Percentiles rank a stretch among this genome's conserved stretches.
These are phyloP conservation scores for Himalopsyche tibetana DNA, from an alignment of 2,888 invertebrate genomes.

Conservation along the genomic window DNA sequence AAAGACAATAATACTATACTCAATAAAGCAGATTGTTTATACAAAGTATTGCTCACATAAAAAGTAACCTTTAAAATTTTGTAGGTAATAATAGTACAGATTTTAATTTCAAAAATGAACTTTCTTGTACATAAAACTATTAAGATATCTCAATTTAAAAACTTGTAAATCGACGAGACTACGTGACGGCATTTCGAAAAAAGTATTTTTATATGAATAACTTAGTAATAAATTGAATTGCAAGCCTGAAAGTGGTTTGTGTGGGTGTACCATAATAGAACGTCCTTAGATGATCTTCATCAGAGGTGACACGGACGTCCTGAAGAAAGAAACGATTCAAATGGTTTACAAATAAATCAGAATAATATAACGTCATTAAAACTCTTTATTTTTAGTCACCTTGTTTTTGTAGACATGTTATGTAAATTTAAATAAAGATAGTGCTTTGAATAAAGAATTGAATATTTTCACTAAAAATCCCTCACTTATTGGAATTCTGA, in stretches of 20 bases:
- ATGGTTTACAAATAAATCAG: conserved; percentile 5
- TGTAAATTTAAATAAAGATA: not conserved
- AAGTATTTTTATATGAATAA: conserved; percentile 1
- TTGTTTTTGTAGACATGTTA: conserved; percentile 3
- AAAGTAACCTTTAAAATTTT: too few species aligned
- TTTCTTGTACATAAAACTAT: too few species aligned
- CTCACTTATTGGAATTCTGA: too few species aligned
- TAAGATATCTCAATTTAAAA: too few species aligned
- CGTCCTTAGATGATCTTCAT: conserved; percentile 46
- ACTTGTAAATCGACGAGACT: too few species aligned
- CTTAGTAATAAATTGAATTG: not conserved
- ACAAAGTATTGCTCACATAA: too few species aligned
- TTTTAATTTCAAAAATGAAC: too few species aligned
- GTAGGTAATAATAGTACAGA: too few species aligned
- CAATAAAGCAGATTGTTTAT: too few species aligned
- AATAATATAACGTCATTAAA: not conserved
- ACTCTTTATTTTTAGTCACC: not conserved
- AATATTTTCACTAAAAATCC: too few species aligned
- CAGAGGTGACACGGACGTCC: conserved; percentile 50
- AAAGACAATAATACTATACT: too few species aligned
- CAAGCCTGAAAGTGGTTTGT: conserved; percentile 32
- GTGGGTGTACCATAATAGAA: conserved; percentile 44
- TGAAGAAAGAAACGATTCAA: conserved; percentile 46
- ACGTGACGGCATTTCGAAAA: conserved; percentile 3
- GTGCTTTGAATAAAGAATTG: not conserved